Base-by-base conservation (phyloP, 2,797 vertebrate species). In the Allochrocebus solatus region DNA sequence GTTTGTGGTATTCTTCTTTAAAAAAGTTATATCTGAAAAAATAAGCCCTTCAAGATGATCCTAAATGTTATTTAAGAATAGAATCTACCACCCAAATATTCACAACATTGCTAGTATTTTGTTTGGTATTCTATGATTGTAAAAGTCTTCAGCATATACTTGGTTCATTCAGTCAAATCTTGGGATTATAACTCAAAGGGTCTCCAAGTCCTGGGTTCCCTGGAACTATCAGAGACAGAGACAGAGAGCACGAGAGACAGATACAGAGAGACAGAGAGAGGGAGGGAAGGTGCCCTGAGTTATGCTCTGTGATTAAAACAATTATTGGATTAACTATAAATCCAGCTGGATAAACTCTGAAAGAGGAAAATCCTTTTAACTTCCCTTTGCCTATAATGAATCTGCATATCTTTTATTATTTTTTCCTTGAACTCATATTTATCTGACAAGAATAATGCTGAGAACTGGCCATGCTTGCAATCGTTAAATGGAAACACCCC, bases 31-130 rank as follows among this genome's bases (percentile, higher is more conserved):
- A 16, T 26, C 28, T 13, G 12, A 36, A 16, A 28, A 89, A 55
- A 43, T 0, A 2, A 14, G 36, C 17, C 36, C 9, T n/a, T 67
- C 14, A 9, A 33, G 16, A 14, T 11, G 24, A 76, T 30, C 48
- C 50, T 14, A 8, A 26, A 0, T 39, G 17, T 48, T 33, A 6
- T 8, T 39, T 50, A n/a, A 67, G 36, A 17, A n/a, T 39, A 41
- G 43, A 19, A n/a, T 10, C 8, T 19, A 1, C 19, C n/a, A 1
- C 4, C 28, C 13, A 4, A 4, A n/a, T 36, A 43, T 1, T 16
- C n/a, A 28, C 26, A 7, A 19, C 9, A 2, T 57, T 0, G 17
- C 5, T 6, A 1, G 19, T 1, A 6, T n/a, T 30, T 22, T 28
- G 9, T 36, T 46, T 13, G 14, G 53, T 28, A 11, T 46, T 19